Percentiles rank a stretch among this genome's conserved stretches.
These are phyloP conservation scores for Drosophila pruinosa DNA, from an alignment of 1,140 invertebrate genomes.

Conservation along the genomic window DNA sequence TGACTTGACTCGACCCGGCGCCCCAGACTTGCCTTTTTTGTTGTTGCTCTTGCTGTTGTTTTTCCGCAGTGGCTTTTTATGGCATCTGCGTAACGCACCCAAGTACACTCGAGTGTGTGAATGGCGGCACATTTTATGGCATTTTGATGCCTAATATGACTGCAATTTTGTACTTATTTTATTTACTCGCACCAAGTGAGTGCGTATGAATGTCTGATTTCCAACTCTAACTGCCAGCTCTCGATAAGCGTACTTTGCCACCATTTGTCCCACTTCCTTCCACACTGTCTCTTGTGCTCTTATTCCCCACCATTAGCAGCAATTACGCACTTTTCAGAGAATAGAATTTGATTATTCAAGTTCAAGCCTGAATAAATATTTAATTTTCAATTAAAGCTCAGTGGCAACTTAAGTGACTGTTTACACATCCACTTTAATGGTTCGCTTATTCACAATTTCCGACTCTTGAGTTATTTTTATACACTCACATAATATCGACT, in stretches of 20 bases:
- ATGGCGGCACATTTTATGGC: conserved; percentile 65
- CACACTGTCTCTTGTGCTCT: background rate
- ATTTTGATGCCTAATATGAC: conserved; percentile 73
- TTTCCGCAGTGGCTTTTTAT: conserved; percentile 54
- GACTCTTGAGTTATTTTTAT: background rate
- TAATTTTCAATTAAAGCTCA: conserved; percentile 28
- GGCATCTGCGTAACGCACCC: conserved; percentile 38
- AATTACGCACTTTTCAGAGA: conserved; percentile 62
- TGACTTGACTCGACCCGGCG: conserved; percentile 29
- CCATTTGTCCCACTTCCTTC: background rate
- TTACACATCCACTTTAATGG: conserved; percentile 36
- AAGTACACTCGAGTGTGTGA: conserved; percentile 67
- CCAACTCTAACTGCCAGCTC: background rate
- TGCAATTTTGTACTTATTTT: conserved; percentile 75
- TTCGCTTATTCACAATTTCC: background rate
- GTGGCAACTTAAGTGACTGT: conserved; percentile 4
- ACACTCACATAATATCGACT: conserved; percentile 21
- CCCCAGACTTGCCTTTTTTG: background rate
- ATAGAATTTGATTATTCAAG: conserved; percentile 59
- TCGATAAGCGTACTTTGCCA: conserved; percentile 33
- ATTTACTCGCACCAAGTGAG: conserved; percentile 35
- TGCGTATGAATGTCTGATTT: conserved; percentile 56
- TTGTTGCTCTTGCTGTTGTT: background rate
- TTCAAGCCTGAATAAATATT: conserved; percentile 39
- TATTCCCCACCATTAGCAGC: conserved; percentile 50